These are phyloP conservation scores for Solenopsis invicta DNA, from an alignment of 1,140 invertebrate species.

Conservation along the genomic window DNA sequence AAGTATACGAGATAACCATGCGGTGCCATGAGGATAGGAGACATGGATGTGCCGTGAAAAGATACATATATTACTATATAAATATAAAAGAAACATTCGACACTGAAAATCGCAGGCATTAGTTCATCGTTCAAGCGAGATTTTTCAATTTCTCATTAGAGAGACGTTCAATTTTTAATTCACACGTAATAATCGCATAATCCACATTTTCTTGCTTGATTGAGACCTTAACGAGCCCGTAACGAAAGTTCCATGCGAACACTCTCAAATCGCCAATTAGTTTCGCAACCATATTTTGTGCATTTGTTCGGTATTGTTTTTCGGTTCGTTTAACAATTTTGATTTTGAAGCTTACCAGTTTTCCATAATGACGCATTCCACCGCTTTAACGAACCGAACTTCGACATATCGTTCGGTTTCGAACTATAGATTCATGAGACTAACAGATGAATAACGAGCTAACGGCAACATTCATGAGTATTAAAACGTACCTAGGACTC, in stretches of 20 bases:
- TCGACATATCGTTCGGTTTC: constrained; percentile 4
- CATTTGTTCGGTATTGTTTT: constrained; percentile 16
- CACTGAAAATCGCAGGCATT: constrained; percentile 73
- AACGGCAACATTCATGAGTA: constrained; percentile 23
- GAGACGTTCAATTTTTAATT: constrained; percentile 63
- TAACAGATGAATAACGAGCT: constrained; percentile 23
- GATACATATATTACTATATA: constrained; percentile 75
- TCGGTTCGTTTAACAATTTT: constrained; percentile 15
- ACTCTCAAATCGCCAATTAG: constrained; percentile 23
- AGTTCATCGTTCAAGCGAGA: constrained; percentile 67
- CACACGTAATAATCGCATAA: constrained; percentile 20
- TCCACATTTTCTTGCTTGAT: background rate
- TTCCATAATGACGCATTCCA: constrained; percentile 6
- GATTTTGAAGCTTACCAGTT: constrained; percentile 17
- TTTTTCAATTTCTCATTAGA: constrained; percentile 46
- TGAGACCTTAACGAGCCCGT: background rate
- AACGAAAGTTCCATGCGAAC: background rate
- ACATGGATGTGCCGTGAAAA: constrained; percentile 85
- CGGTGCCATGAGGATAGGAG: constrained; percentile 85
- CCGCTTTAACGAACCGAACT: constrained; percentile 18
- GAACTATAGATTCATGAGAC: constrained; percentile 44
- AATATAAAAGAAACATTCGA: constrained; percentile 74
- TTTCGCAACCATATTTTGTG: constrained; percentile 11
- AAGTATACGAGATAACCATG: constrained; percentile 76
- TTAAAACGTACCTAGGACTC: constrained; percentile 87